Evolutionary conservation across 2,113 vertebrate species (phyloP), one percentile per base, ranked within the genome.

Genomic region (Oplegnathus fasciatus): DNA sequence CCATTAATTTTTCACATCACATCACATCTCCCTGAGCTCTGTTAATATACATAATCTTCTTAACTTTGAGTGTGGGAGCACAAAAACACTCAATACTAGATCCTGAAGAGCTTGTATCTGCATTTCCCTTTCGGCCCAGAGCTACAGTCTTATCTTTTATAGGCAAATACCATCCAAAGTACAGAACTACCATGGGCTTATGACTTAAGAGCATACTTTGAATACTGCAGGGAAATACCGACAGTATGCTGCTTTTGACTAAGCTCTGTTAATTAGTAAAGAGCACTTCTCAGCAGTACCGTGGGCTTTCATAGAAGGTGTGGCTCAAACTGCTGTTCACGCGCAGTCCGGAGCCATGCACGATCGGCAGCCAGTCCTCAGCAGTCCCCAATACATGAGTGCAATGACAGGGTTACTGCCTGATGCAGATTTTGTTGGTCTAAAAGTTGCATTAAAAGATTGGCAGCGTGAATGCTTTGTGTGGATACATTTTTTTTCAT

Each of bases 121-220:
- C 18, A 87, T 61, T 83, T 92, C 55, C 75, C 26, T 72, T 75
- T 79, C 50, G 42, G 54, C 60, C 8, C 57, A 37, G 9, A 70
- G 42, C 79, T 64, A 54, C 37, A 14, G 80, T 75, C 62, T 88
- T 81, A 87, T 85, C 84, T 82, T 82, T 85, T 71, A 66, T n/a
- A 48, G 54, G 82, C 80, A 93, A 88, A 89, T 80, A 55, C 28
- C 37, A 81, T 87, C 55, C 82, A 86, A 84, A 91, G 80, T 75
- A 82, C 79, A 82, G 60, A 61, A 24, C 55, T 69, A 74, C 70
- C 79, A 85, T 60, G 82, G 72, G 80, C 54, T 66, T 54, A 71
- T 50, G 70, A 73, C 65, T 86, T 67, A 37, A 85, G 50, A 76
- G 57, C 72, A 82, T 77, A 65, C 65, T 90, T 86, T 78, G 62